phyloP scores from a whole-genome alignment of 2,888 invertebrate genomes.

The Xestia ashworthii region DNA sequence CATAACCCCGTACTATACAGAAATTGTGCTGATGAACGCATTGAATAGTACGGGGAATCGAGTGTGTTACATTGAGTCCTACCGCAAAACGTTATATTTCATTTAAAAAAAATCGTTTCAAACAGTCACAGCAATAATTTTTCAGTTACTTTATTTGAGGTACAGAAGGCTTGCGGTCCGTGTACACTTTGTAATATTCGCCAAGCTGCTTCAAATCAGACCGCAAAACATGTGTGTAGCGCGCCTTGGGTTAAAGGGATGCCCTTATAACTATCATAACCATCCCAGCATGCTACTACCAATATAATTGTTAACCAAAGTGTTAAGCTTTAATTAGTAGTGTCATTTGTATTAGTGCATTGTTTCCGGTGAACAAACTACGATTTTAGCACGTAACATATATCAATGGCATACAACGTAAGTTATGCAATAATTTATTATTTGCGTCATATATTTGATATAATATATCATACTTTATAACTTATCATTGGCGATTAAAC shows the following conservation, averaged over 20 bases:
- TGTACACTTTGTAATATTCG: not conserved
- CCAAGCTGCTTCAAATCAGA: not conserved
- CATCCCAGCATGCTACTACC: not conserved
- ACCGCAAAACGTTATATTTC: not conserved
- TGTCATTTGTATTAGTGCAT: slow-evolving; percentile 11
- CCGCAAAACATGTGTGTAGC: not conserved
- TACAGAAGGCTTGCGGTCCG: not conserved
- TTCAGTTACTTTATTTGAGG: not conserved
- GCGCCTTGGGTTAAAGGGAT: not conserved
- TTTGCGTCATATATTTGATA: not conserved
- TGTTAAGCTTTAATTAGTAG: not conserved
- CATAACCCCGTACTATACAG: too few relatives aligned
- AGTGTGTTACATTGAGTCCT: not conserved
- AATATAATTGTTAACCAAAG: not conserved
- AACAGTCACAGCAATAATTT: not conserved
- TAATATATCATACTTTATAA: not conserved
- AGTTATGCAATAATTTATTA: slow-evolving; percentile 13
- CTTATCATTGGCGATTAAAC: slow-evolving; percentile 23
- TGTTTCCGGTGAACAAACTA: not conserved
- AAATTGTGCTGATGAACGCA: too few relatives aligned
- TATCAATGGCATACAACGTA: not conserved
- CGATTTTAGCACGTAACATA: not conserved
- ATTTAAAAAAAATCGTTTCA: not conserved
- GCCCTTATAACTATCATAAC: not conserved
- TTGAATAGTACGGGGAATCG: too few relatives aligned